These are phyloP conservation scores for Pollenia labialis DNA, from an alignment of 2,888 invertebrate species.

Conservation along the genomic window DNA sequence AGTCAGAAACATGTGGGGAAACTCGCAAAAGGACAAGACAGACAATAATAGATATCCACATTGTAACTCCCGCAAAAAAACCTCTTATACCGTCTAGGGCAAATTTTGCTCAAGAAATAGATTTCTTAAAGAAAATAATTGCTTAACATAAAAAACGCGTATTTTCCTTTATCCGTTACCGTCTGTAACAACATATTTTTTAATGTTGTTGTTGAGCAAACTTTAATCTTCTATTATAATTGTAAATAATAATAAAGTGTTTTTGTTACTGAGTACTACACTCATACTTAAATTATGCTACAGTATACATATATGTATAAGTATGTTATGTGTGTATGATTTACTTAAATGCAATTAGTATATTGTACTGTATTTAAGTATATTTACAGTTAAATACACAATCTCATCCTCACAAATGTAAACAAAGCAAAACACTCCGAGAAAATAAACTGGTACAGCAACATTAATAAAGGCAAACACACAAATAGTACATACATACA, in stretches of 20 bases:
- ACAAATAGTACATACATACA: background rate
- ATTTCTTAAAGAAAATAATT: no score
- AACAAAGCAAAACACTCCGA: no score
- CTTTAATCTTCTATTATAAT: slow-evolving; percentile 46
- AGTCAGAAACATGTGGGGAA: no score
- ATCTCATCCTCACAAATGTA: background rate
- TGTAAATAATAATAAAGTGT: slow-evolving; percentile 54
- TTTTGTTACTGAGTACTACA: slow-evolving; percentile 8
- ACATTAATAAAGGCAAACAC: background rate
- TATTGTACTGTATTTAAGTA: slow-evolving; percentile 13
- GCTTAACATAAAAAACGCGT: no score
- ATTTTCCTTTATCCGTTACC: no score
- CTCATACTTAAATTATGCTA: background rate
- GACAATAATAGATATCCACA: no score
- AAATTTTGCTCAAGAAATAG: no score
- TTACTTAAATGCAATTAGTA: slow-evolving; percentile 36
- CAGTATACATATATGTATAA: background rate
- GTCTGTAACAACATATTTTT: background rate
- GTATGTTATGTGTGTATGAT: background rate
- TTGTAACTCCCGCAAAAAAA: no score
- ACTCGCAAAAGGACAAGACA: no score
- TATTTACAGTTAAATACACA: slow-evolving; percentile 21
- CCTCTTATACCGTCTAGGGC: no score
- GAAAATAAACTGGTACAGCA: background rate
- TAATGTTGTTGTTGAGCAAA: slow-evolving; percentile 16